These are phyloP conservation scores for Apus apus DNA, from an alignment of 2,113 vertebrate genomes.

Conservation along the genomic window DNA sequence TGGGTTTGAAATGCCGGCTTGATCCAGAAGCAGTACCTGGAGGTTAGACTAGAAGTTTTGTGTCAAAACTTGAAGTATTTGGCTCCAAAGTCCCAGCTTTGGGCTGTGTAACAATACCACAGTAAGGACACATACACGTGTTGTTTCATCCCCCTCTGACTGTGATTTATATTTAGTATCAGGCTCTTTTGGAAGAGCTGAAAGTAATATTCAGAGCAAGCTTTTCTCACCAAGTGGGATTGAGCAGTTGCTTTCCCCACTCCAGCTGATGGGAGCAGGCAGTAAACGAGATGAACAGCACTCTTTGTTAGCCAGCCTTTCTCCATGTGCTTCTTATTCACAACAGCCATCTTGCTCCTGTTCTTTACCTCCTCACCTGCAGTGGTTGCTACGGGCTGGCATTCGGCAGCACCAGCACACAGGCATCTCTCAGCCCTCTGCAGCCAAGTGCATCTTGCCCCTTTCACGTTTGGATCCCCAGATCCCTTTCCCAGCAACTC, in stretches of 20 bases:
- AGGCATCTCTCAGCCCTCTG: background rate
- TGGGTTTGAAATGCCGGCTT: background rate
- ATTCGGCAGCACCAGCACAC: accelerated
- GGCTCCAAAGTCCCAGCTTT: background rate
- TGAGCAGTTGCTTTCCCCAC: background rate
- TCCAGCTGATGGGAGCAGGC: background rate
- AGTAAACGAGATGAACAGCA: background rate
- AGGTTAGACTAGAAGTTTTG: background rate
- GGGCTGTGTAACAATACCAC: background rate
- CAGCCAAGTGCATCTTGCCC: background rate
- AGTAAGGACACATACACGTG: background rate
- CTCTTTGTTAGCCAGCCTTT: background rate
- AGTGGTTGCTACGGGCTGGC: background rate
- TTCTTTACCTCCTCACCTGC: background rate
- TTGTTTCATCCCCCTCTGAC: background rate
- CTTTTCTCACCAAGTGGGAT: background rate
- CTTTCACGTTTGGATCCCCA: background rate
- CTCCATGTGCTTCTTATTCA: background rate
- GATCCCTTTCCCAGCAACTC: background rate
- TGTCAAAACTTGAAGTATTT: background rate
- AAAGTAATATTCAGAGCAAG: background rate
- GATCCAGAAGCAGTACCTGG: accelerated
- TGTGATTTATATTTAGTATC: background rate
- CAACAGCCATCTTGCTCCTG: background rate
- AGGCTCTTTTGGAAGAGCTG: background rate